Evolutionary conservation across 1,140 invertebrate species (phyloP).

Genomic region (Ectropis grisescens): DNA sequence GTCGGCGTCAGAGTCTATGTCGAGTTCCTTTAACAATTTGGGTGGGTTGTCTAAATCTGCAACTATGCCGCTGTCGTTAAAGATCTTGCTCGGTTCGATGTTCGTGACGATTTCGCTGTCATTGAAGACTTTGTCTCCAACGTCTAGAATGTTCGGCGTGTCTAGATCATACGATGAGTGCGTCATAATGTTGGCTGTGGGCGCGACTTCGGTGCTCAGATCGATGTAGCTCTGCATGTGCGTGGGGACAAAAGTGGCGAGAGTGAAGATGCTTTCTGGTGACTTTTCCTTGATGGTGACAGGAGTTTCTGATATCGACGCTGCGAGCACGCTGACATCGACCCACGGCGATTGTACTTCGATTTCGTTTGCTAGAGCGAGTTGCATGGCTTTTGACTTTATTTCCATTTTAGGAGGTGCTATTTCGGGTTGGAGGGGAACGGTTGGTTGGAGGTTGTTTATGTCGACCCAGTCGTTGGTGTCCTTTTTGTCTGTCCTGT

Average conservation of each 20-base stretch:
- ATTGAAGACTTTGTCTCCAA: constrained; percentile 54
- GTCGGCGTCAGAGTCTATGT: constrained; percentile 28
- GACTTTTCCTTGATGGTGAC: constrained; percentile 69
- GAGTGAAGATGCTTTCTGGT: constrained; percentile 65
- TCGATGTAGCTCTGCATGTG: constrained; percentile 80
- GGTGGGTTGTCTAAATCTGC: not conserved
- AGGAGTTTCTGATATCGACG: constrained; percentile 66
- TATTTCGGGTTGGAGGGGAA: constrained; percentile 2
- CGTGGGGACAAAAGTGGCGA: constrained; percentile 76
- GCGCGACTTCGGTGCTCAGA: constrained; percentile 44
- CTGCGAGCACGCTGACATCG: constrained; percentile 75
- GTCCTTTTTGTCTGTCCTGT: constrained; percentile 24
- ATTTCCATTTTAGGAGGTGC: constrained; percentile 28
- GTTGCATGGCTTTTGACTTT: constrained; percentile 73
- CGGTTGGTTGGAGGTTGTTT: constrained; percentile 21
- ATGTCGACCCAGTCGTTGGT: constrained; percentile 34
- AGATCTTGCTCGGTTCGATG: constrained; percentile 18
- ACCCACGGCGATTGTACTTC: constrained; percentile 80
- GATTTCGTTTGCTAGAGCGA: constrained; percentile 80
- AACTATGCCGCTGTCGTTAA: not conserved
- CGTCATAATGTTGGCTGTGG: constrained; percentile 39
- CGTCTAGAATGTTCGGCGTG: constrained; percentile 46
- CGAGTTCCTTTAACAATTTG: constrained; percentile 5
- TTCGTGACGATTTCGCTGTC: constrained; percentile 52
- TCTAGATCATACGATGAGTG: constrained; percentile 47